Evolutionary conservation across 2,797 vertebrate genomes (phyloP).

Genomic region (Pseudochirops cupreus): DNA sequence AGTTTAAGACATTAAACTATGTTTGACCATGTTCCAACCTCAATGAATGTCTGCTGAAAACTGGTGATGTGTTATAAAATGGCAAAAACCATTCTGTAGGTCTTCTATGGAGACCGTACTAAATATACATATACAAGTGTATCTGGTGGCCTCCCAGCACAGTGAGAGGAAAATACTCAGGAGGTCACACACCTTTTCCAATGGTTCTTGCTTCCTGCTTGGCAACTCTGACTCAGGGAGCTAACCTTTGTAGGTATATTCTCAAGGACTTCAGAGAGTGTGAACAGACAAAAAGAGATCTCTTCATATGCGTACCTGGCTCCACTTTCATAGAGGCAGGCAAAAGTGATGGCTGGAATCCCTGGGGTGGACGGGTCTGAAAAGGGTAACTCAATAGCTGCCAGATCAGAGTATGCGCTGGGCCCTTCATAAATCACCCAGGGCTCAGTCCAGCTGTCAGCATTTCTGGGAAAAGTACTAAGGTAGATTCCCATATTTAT

Average conservation of each 20-base stretch:
- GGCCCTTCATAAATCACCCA: constrained; percentile 97
- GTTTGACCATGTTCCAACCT: not conserved
- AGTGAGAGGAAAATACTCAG: not conserved
- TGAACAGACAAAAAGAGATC: constrained; percentile 96
- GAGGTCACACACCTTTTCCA: not conserved
- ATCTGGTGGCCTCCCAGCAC: not conserved
- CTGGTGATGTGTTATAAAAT: not conserved
- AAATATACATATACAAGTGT: not conserved
- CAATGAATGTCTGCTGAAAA: not conserved
- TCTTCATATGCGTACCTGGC: constrained; percentile 90
- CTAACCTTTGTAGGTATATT: constrained; percentile 84
- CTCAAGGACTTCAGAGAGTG: constrained; percentile 91
- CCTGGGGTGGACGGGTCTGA: constrained; percentile 68
- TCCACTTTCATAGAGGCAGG: constrained; percentile 95
- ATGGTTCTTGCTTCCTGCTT: not conserved
- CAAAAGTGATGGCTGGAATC: constrained; percentile 86
- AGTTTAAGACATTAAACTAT: not conserved
- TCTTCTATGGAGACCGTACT: not conserved
- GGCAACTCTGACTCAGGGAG: not conserved
- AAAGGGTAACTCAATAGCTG: constrained; percentile 88
- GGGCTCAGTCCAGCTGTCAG: constrained; percentile 93
- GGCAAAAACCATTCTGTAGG: not conserved
- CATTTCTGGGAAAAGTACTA: constrained; percentile 92
- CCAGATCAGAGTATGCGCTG: constrained; percentile 96
- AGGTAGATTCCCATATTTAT: constrained; percentile 92